Evolutionary conservation across 1,140 invertebrate genomes (phyloP).

Genomic region (Parapsyche elsis): DNA sequence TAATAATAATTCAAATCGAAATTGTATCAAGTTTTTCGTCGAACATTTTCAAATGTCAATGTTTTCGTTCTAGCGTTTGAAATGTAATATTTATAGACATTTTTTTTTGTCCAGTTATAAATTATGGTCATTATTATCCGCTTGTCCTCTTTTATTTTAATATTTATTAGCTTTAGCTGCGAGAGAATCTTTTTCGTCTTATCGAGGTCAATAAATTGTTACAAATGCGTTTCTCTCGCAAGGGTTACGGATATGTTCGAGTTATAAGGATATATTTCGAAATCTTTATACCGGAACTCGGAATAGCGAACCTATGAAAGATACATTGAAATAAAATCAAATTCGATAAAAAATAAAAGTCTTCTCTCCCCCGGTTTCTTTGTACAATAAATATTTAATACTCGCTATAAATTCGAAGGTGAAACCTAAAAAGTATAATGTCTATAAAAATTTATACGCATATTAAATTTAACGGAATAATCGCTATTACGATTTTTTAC

Average conservation of each 20-base stretch:
- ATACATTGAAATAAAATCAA: background rate
- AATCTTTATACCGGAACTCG: background rate
- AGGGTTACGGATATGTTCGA: background rate
- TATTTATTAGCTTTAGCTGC: conserved; percentile 20
- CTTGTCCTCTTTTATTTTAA: conserved; percentile 18
- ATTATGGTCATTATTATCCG: conserved; percentile 18
- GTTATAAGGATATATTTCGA: background rate
- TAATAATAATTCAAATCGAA: no score
- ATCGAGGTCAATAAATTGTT: conserved; percentile 30
- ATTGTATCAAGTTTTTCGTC: no score
- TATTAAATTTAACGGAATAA: conserved; percentile 12
- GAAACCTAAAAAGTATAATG: background rate
- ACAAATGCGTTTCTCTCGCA: conserved; percentile 16
- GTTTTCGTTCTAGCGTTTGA: background rate
- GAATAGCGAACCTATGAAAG: background rate
- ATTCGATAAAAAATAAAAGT: background rate
- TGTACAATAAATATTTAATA: conserved; percentile 7
- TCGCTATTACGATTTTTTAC: no score
- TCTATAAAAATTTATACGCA: background rate
- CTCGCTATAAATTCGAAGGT: background rate
- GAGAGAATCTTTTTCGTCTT: conserved; percentile 24
- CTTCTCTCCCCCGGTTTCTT: background rate
- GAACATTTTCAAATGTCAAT: no score
- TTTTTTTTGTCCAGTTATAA: conserved; percentile 6
- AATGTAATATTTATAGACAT: background rate